Evolutionary conservation across 2,888 invertebrate genomes (phyloP).

Genomic region (Spodoptera picta): DNA sequence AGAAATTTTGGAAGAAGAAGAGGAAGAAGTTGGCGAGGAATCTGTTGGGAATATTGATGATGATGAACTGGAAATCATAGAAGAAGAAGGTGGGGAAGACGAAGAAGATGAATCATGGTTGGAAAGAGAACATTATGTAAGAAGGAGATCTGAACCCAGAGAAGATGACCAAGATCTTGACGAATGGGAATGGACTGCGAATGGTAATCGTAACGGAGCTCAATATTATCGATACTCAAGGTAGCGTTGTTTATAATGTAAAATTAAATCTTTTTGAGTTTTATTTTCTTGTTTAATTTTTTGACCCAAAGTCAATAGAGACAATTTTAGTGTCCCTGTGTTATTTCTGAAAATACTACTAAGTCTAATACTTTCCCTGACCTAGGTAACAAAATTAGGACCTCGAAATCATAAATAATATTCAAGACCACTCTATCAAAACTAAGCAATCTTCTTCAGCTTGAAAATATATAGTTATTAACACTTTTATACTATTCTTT

Average conservation of each 20-base stretch:
- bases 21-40: slow-evolving; percentile 70
- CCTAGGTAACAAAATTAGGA: no score
- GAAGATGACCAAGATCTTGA: slow-evolving; percentile 79
- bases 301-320: no score
- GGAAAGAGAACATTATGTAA: slow-evolving; percentile 68
- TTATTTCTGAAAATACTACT: no score
- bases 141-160: slow-evolving; percentile 64
- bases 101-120: slow-evolving; percentile 78
- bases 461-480: no score
- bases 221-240: slow-evolving; percentile 80
- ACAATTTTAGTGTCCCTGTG: no score
- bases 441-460: no score
- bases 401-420: no score
- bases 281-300: slow-evolving; percentile 31
- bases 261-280: slow-evolving; percentile 64
- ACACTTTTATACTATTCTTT: no score
- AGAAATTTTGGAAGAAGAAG: slow-evolving; percentile 81
- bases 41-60: slow-evolving; percentile 64
- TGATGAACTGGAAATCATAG: slow-evolving; percentile 75
- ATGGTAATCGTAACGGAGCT: slow-evolving; percentile 71
- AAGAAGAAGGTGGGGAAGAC: slow-evolving; percentile 82
- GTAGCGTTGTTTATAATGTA: slow-evolving; percentile 70
- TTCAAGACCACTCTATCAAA: no score
- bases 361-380: no score
- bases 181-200: slow-evolving; percentile 85